A percentile compares a stretch with the other conserved stretches of the same genome.
Evolutionary conservation across 2,888 invertebrate genomes (phyloP).

Genomic region (Lymantria dispar): DNA sequence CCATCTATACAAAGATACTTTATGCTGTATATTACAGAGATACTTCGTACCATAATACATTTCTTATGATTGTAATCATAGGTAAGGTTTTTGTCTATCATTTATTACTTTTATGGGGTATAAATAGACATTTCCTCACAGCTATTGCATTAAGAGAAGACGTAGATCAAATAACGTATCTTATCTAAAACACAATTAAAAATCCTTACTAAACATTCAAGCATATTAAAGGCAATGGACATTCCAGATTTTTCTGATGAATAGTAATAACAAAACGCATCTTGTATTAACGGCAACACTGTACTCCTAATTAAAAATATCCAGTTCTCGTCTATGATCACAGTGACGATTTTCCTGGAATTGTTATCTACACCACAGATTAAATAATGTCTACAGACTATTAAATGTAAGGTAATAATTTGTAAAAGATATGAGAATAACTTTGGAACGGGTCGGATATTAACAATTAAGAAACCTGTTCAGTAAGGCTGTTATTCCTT

Average conservation of each 20-base stretch:
- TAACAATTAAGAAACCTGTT: slow-evolving; percentile 20
- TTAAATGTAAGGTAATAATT: slow-evolving; percentile 59
- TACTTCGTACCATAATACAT: slow-evolving; percentile 16
- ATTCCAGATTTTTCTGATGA: slow-evolving; percentile 21
- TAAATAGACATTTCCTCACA: slow-evolving; percentile 18
- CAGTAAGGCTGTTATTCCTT: slow-evolving; percentile 7
- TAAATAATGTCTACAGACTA: slow-evolving; percentile 48
- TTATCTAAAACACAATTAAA: slow-evolving; percentile 32
- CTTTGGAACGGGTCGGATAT: slow-evolving; percentile 30
- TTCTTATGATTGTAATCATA: slow-evolving; percentile 28
- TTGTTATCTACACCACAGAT: slow-evolving; percentile 53
- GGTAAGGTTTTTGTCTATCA: slow-evolving; percentile 5
- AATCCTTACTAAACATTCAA: slow-evolving; percentile 7
- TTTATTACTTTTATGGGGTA: slow-evolving; percentile 23
- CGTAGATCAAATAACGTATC: slow-evolving; percentile 35
- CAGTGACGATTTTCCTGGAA: slow-evolving; percentile 66
- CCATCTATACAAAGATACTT: slow-evolving; percentile 12
- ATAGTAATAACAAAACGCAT: slow-evolving; percentile 20
- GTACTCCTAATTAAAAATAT: slow-evolving; percentile 62
- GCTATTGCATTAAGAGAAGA: slow-evolving; percentile 21
- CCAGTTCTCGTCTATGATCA: slow-evolving; percentile 48
- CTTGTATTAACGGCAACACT: slow-evolving; percentile 33
- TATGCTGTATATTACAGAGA: slow-evolving; percentile 3
- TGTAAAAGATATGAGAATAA: slow-evolving; percentile 51
- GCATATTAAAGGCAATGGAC: slow-evolving; percentile 4